These are phyloP conservation scores for Melanotaenia boesemani DNA, from an alignment of 2,797 vertebrate genomes.

Conservation along the genomic window DNA sequence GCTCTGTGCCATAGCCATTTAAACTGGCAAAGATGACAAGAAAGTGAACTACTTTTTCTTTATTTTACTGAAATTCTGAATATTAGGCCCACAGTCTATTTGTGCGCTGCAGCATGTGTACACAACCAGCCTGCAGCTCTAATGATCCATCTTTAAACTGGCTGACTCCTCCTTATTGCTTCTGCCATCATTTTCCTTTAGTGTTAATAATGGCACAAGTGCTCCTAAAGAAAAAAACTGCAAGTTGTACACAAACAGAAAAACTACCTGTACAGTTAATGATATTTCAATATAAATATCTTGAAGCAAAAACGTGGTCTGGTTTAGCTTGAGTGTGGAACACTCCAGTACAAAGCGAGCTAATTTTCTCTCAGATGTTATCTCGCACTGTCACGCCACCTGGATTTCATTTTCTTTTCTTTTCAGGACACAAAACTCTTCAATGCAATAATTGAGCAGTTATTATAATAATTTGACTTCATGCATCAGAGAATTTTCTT, in stretches of 20 bases:
- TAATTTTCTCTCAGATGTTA: slow-evolving; percentile 44
- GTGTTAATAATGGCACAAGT: slow-evolving; percentile 36
- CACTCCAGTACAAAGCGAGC: slow-evolving; percentile 8
- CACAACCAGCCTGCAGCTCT: slow-evolving; percentile 28
- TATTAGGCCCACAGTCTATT: slow-evolving; percentile 30
- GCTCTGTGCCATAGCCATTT: slow-evolving; percentile 3
- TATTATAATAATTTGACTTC: slow-evolving; percentile 46
- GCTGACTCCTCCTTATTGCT: slow-evolving; percentile 33
- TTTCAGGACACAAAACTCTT: slow-evolving; percentile 43
- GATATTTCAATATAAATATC: slow-evolving; percentile 26
- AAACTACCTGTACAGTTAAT: background rate
- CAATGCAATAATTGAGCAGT: slow-evolving; percentile 31
- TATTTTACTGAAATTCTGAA: slow-evolving; percentile 21
- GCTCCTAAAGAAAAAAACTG: slow-evolving; percentile 16
- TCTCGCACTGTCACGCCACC: slow-evolving; percentile 27
- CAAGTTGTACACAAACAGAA: background rate
- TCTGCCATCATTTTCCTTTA: slow-evolving; percentile 35
- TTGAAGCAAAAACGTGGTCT: slow-evolving; percentile 5
- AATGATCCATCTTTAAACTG: slow-evolving; percentile 55
- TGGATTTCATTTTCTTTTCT: slow-evolving; percentile 36
- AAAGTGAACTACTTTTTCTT: slow-evolving; percentile 24
- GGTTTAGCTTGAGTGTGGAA: background rate
- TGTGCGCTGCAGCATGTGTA: slow-evolving; percentile 30
- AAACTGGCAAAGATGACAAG: slow-evolving; percentile 25
- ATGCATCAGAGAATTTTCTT: slow-evolving; percentile 22